phyloP scores from a whole-genome alignment of 1,140 invertebrate species.

The Drosophila santomea region DNA sequence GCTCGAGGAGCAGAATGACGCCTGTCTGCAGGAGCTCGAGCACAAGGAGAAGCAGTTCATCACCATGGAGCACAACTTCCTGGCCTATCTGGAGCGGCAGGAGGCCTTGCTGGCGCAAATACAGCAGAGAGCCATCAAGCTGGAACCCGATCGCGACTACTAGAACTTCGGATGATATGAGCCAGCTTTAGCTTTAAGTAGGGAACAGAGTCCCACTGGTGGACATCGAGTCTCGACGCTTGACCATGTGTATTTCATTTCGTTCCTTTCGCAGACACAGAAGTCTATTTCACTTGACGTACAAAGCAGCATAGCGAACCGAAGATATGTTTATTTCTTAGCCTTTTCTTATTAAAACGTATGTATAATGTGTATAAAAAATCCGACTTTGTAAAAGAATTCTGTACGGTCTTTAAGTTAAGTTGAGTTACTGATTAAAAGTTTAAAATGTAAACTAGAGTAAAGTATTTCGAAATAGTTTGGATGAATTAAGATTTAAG shows the following conservation, averaged over 20 bases:
- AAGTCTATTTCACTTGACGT: slow-evolving; percentile 7
- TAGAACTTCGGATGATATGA: neutral
- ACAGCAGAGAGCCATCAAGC: slow-evolving; percentile 8
- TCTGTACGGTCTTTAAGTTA: neutral
- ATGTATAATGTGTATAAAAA: neutral
- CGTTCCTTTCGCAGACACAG: slow-evolving; percentile 16
- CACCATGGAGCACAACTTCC: slow-evolving; percentile 40
- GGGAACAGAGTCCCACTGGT: neutral
- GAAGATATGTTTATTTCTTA: slow-evolving; percentile 16
- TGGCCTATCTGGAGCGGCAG: slow-evolving; percentile 42
- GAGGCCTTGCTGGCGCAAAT: slow-evolving; percentile 31
- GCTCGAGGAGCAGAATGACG: slow-evolving; percentile 52
- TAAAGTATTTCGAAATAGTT: too few relatives aligned
- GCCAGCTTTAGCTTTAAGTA: slow-evolving; percentile 1
- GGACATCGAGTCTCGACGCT: neutral
- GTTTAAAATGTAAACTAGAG: too few relatives aligned
- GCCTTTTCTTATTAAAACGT: neutral
- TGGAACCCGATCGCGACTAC: neutral
- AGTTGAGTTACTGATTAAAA: neutral
- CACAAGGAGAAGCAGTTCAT: slow-evolving; percentile 57
- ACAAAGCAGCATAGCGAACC: slow-evolving; percentile 32
- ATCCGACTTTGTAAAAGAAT: neutral
- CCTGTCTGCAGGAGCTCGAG: slow-evolving; percentile 29
- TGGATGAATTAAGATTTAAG: too few relatives aligned
- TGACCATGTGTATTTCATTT: neutral